Conservation (phyloP, 2,113 vertebrate genomes). For the Pithys albifrons region DNA sequence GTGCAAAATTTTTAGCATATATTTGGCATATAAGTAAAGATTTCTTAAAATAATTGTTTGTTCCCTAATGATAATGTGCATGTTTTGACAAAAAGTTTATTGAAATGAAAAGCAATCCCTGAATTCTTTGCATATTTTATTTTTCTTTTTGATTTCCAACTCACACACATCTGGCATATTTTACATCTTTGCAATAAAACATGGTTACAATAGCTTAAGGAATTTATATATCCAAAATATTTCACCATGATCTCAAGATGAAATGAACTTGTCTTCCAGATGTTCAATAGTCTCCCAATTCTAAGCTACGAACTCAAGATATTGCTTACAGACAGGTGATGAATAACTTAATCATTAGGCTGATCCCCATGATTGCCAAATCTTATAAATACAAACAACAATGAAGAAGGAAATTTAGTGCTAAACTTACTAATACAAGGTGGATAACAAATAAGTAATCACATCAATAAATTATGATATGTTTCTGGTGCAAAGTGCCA, state of each 20-base stretch:
- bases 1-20: background rate
- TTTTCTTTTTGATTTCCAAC: constrained; percentile 93
- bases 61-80: background rate
- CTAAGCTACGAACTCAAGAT: constrained; percentile 96
- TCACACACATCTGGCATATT: constrained; percentile 97
- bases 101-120: constrained; percentile 76
- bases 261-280: constrained; percentile 85
- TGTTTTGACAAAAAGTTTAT: background rate
- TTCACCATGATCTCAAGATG: constrained; percentile 88
- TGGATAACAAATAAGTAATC: constrained; percentile 90
- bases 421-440: constrained; percentile 91
- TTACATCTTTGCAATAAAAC: constrained; percentile 99
- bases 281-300: constrained; percentile 82
- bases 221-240: constrained; percentile 99
- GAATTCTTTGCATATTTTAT: constrained; percentile 99
- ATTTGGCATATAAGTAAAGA: background rate
- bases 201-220: constrained; percentile 98
- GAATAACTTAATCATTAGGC: constrained; percentile 92
- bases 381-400: constrained; percentile 95
- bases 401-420: constrained; percentile 92
- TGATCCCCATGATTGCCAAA: constrained; percentile 81
- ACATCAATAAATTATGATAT: constrained; percentile 98
- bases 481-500: constrained; percentile 98
- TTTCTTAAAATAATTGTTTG: constrained; percentile 5
- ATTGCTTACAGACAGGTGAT: constrained; percentile 97